Conservation (phyloP, 2,113 vertebrate species). For the Oreochromis tanganicae region DNA sequence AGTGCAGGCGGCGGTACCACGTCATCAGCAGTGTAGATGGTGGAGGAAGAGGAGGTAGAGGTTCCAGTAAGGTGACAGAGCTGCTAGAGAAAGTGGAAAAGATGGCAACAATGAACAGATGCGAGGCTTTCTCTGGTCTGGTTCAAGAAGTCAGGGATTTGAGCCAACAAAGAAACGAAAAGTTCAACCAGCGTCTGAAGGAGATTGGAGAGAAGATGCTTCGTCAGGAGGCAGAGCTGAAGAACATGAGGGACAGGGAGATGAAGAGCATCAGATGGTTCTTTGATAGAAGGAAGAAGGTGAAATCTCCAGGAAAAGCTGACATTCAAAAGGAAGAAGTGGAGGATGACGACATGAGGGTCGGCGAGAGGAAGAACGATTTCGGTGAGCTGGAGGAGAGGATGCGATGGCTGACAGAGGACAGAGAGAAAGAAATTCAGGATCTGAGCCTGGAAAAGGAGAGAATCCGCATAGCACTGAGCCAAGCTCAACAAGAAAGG, state of each 20-base stretch:
- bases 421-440: slow-evolving; percentile 67
- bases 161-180: slow-evolving; percentile 57
- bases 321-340: slow-evolving; percentile 36
- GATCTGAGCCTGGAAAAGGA: slow-evolving; percentile 59
- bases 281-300: slow-evolving; percentile 66
- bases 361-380: slow-evolving; percentile 8
- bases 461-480: slow-evolving; percentile 13
- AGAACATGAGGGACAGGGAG: slow-evolving; percentile 66
- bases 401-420: slow-evolving; percentile 66
- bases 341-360: slow-evolving; percentile 56
- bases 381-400: slow-evolving; percentile 63
- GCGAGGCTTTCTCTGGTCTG: slow-evolving; percentile 64
- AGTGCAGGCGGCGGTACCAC: slow-evolving; percentile 62
- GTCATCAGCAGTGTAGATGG: slow-evolving; percentile 48
- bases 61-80: slow-evolving; percentile 25
- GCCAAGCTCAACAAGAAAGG: slow-evolving; percentile 21
- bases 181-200: slow-evolving; percentile 57
- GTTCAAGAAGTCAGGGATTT: slow-evolving; percentile 65
- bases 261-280: slow-evolving; percentile 67
- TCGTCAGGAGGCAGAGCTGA: slow-evolving; percentile 64
- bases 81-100: slow-evolving; percentile 71
- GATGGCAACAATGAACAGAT: slow-evolving; percentile 61
- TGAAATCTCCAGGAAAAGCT: slow-evolving; percentile 47
- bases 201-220: slow-evolving; percentile 61
- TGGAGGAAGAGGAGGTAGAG: background rate